These are phyloP conservation scores for Balaenoptera acutorostrata DNA, from an alignment of 2,113 vertebrate species.

Conservation along the genomic window DNA sequence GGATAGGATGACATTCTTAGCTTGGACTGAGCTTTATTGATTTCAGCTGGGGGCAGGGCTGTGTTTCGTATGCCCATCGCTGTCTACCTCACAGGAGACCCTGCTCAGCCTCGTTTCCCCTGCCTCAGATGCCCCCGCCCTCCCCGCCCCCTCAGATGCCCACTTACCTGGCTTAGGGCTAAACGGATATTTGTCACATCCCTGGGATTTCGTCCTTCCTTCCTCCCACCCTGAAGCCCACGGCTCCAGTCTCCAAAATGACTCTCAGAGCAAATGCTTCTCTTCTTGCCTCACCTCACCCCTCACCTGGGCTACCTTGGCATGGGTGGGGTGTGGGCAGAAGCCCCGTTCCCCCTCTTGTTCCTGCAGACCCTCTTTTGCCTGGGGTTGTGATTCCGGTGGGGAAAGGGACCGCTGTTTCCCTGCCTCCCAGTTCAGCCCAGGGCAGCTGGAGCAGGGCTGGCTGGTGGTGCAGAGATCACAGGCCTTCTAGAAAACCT, in stretches of 20 bases:
- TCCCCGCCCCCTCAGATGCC: accelerated
- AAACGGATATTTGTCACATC: accelerated
- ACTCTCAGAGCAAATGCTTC: background rate
- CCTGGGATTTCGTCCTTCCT: background rate
- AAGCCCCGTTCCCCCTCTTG: accelerated
- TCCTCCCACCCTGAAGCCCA: background rate
- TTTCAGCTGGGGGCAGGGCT: background rate
- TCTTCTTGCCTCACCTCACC: background rate
- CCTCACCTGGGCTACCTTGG: background rate
- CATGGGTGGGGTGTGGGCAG: background rate
- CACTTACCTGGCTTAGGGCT: background rate
- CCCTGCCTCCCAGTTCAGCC: background rate
- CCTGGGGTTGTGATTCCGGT: background rate
- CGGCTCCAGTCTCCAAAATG: background rate
- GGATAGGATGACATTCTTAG: background rate
- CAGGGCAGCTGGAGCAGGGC: background rate
- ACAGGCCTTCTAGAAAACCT: background rate
- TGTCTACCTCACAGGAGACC: too few species aligned
- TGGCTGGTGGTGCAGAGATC: background rate
- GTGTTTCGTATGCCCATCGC: accelerated
- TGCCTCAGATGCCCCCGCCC: accelerated
- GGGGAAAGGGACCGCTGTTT: accelerated
- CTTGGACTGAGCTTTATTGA: background rate
- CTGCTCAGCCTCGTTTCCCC: background rate
- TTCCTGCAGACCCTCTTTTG: background rate